A percentile compares a stretch with the other conserved stretches of the same genome.
Evolutionary conservation across 2,113 vertebrate species (phyloP).

Genomic region (Gracilinanus agilis): DNA sequence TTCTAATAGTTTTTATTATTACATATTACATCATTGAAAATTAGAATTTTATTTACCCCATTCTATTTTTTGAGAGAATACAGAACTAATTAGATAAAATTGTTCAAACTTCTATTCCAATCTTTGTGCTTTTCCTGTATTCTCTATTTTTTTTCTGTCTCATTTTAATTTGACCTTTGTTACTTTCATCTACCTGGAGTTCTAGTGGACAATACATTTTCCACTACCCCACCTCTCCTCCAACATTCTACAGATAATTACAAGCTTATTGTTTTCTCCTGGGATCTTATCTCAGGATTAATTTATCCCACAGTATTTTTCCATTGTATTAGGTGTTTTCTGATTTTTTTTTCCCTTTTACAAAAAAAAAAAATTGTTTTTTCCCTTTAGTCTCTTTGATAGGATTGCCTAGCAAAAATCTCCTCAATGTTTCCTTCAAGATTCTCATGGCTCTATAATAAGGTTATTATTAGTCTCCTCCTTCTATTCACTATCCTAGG

Average conservation of each 20-base stretch:
- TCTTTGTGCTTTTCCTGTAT: neutral
- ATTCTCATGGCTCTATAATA: neutral
- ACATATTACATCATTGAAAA: neutral
- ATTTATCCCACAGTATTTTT: neutral
- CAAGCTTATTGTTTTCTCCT: neutral
- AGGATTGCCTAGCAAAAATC: neutral
- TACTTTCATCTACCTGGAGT: neutral
- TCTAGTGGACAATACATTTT: neutral
- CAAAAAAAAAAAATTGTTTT: too few relatives aligned
- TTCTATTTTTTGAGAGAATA: neutral
- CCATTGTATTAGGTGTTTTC: neutral
- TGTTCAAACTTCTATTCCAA: neutral
- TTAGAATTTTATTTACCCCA: neutral
- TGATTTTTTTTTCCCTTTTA: neutral
- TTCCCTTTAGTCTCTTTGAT: neutral
- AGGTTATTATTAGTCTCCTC: neutral
- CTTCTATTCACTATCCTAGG: neutral
- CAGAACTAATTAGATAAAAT: neutral
- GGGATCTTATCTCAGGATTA: neutral
- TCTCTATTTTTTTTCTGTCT: neutral
- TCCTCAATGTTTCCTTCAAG: neutral
- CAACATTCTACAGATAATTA: neutral
- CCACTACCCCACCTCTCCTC: too few relatives aligned
- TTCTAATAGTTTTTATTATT: neutral
- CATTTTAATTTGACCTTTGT: neutral